Base-by-base conservation (phyloP, 1,140 invertebrate species). In the Pseudomyrmex gracilis region DNA sequence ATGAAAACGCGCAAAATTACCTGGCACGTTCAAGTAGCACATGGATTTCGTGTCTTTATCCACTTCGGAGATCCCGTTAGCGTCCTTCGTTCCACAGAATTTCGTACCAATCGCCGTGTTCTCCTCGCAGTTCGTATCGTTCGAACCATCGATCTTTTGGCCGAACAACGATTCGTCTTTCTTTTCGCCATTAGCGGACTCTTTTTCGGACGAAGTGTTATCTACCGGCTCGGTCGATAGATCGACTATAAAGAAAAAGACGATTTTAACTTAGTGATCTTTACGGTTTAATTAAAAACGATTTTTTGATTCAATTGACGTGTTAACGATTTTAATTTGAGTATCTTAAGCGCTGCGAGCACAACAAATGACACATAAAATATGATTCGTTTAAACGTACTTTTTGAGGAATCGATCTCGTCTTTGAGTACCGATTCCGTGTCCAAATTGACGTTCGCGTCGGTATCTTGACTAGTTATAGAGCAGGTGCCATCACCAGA, bases 401-500 rank as follows among this genome's bases (percentile, higher is more conserved):
- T 57, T 43, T 85, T 85, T 0, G 82, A 80, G 2, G 89, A 67
- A 24, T 90, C 85, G 0, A 68, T 73, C 17, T 92, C 92, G 2
- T 91, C 90, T 22, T 90, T 92, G 0, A 87, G 87, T 17, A 90
- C 84, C 2, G 88, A 90, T 49, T 93, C 91, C 22, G 92, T 60
- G 43, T 93, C 91, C 2, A 91, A 85, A 70, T 92, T 91, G 10
- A 91, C 64, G 9, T 93, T 93, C 20, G 76, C 87, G 34, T 93
- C 93, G 1, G 93, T 93, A 10, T 93, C 91, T 63, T 93, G 92
- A 9, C 92, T 93, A 0, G 88, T 87, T 22, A 87, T 47, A 0
- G 92, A 93, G 63, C 43, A 78, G 15, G 73, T 78, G 15, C 71
- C 80, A 55, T 85, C 74, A 3, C 66, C 12, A 20, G 53, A 74